phyloP scores from a whole-genome alignment of 1,140 invertebrate genomes.

The Formica exsecta region DNA sequence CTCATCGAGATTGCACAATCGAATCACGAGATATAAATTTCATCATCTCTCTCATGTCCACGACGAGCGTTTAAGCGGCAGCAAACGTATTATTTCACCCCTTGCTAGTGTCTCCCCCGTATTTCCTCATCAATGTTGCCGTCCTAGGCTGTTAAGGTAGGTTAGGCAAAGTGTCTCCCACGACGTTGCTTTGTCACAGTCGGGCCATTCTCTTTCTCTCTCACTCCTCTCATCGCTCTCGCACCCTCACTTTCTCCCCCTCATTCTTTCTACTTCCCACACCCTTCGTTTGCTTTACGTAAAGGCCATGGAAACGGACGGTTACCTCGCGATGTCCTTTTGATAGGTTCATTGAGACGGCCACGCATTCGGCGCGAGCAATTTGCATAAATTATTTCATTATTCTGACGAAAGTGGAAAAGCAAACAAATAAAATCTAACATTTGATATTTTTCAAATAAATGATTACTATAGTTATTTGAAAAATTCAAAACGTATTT shows the following conservation, averaged over 20 bases:
- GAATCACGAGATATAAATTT: slow-evolving; percentile 32
- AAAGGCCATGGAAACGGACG: slow-evolving; percentile 53
- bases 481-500: not conserved
- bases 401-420: slow-evolving; percentile 9
- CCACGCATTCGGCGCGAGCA: slow-evolving; percentile 9
- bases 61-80: slow-evolving; percentile 37
- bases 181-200: slow-evolving; percentile 10
- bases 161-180: slow-evolving; percentile 64
- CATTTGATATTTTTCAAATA: slow-evolving; percentile 16
- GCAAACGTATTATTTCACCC: slow-evolving; percentile 60
- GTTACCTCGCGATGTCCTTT: slow-evolving; percentile 65
- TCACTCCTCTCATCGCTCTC: slow-evolving; percentile 38
- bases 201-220: slow-evolving; percentile 7
- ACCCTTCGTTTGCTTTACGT: slow-evolving; percentile 55
- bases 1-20: slow-evolving; percentile 1
- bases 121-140: slow-evolving; percentile 58
- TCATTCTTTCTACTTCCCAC: slow-evolving; percentile 31
- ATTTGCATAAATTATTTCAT: slow-evolving; percentile 58
- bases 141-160: slow-evolving; percentile 67
- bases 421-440: not conserved
- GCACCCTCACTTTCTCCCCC: slow-evolving; percentile 25
- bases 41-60: not conserved
- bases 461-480: not conserved
- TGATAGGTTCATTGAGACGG: slow-evolving; percentile 47
- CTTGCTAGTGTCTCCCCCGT: slow-evolving; percentile 34